Evolutionary conservation across 1,140 invertebrate genomes (phyloP).

Genomic region (Formica exsecta): DNA sequence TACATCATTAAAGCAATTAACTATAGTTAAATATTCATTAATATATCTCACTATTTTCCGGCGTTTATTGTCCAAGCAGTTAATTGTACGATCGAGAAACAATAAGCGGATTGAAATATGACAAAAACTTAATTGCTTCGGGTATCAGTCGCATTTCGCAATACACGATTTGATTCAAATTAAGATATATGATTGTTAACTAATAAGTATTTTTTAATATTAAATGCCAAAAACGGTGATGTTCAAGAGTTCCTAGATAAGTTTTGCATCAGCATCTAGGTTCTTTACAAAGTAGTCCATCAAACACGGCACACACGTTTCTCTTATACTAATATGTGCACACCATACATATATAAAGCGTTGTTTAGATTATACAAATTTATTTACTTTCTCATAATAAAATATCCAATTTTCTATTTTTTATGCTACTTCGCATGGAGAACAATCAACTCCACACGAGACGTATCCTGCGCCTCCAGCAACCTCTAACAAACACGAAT

Average conservation of each 20-base stretch:
- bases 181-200: background rate
- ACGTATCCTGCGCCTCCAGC: slow-evolving; percentile 73
- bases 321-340: slow-evolving; percentile 72
- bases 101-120: background rate
- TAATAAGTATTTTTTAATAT: background rate
- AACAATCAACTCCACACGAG: slow-evolving; percentile 73
- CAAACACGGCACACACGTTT: slow-evolving; percentile 66
- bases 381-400: slow-evolving; percentile 81
- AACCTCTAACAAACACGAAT: slow-evolving; percentile 77
- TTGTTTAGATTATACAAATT: slow-evolving; percentile 73
- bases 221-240: background rate
- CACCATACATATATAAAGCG: slow-evolving; percentile 76
- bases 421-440: slow-evolving; percentile 78
- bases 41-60: slow-evolving; percentile 12
- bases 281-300: slow-evolving; percentile 55
- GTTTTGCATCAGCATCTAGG: slow-evolving; percentile 58
- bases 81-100: slow-evolving; percentile 46
- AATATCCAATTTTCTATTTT: slow-evolving; percentile 82
- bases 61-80: slow-evolving; percentile 66
- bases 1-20: slow-evolving; percentile 27
- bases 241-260: slow-evolving; percentile 46
- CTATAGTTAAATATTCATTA: slow-evolving; percentile 16
- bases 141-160: background rate
- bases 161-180: background rate
- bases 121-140: background rate